Evolutionary conservation across 1,140 invertebrate species (phyloP).

Genomic region (Ceratoteleas bidentatus): DNA sequence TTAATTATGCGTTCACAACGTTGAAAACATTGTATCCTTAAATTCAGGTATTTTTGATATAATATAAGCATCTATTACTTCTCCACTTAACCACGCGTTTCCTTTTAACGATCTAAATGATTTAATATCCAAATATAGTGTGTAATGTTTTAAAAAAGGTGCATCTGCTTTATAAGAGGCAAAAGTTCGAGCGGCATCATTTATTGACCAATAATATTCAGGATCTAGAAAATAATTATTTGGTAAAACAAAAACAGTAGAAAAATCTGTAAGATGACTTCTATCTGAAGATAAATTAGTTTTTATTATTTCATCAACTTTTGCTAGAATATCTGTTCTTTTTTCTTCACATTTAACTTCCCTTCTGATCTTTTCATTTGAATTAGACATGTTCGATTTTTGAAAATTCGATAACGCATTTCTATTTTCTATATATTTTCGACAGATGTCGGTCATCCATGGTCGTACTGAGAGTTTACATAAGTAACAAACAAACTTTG

Average conservation of each 20-base stretch:
- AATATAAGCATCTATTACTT: slow-evolving; percentile 1
- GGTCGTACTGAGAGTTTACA: too few relatives aligned
- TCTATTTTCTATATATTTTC: not conserved
- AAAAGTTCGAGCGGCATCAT: not conserved
- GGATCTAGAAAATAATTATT: not conserved
- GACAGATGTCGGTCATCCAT: not conserved
- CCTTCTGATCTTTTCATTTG: too few relatives aligned
- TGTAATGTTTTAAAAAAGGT: not conserved
- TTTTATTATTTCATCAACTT: not conserved
- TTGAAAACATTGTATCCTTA: not conserved
- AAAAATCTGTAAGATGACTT: too few relatives aligned
- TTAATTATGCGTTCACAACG: not conserved
- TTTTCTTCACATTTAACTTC: too few relatives aligned
- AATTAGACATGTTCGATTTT: too few relatives aligned
- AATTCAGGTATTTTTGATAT: not conserved
- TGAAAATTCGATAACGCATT: too few relatives aligned
- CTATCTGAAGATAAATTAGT: too few relatives aligned
- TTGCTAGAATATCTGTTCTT: not conserved
- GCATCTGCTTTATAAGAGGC: not conserved
- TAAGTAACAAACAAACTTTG: not conserved
- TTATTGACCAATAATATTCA: not conserved
- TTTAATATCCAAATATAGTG: not conserved
- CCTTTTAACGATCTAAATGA: not conserved
- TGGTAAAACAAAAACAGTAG: not conserved
- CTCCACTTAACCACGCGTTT: not conserved